phyloP scores from a whole-genome alignment of 1,140 invertebrate genomes.

The Dendroctonus ponderosae region DNA sequence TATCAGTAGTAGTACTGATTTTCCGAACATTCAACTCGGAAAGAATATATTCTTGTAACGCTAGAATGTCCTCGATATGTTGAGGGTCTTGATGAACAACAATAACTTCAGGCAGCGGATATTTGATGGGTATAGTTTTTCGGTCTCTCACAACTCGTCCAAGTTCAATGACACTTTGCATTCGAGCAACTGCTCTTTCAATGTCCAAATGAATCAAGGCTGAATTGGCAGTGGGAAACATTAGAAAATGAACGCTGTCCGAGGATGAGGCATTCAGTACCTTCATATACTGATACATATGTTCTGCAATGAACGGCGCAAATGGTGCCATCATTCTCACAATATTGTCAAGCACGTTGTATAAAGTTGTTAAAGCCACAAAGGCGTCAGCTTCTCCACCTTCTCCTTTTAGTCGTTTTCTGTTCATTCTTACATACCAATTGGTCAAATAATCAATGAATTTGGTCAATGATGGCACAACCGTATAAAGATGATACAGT shows the following conservation, averaged over 20 bases:
- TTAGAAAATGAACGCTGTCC: conserved; percentile 84
- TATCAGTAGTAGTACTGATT: conserved; percentile 87
- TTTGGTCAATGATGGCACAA: conserved; percentile 89
- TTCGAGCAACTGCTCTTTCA: conserved; percentile 84
- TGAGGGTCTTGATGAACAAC: conserved; percentile 85
- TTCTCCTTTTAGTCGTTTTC: conserved; percentile 90
- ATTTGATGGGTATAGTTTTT: conserved; percentile 92
- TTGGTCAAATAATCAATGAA: conserved; percentile 98
- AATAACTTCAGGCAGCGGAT: conserved; percentile 93
- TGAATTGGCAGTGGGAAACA: conserved; percentile 74
- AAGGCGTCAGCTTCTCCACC: conserved; percentile 73
- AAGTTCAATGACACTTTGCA: conserved; percentile 95
- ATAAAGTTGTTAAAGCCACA: conserved; percentile 84
- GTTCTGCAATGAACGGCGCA: conserved; percentile 95
- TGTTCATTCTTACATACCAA: conserved; percentile 96
- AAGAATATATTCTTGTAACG: conserved; percentile 82
- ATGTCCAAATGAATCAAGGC: conserved; percentile 82
- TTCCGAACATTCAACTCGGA: conserved; percentile 93
- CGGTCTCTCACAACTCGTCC: conserved; percentile 90
- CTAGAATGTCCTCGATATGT: conserved; percentile 78
- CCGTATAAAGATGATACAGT: conserved; percentile 92
- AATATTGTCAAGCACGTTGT: conserved; percentile 86
- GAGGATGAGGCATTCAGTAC: conserved; percentile 52
- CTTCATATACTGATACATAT: conserved; percentile 89
- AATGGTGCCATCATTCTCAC: conserved; percentile 93